Evolutionary conservation across 2,797 vertebrate species (phyloP).

Genomic region (Nasua narica): DNA sequence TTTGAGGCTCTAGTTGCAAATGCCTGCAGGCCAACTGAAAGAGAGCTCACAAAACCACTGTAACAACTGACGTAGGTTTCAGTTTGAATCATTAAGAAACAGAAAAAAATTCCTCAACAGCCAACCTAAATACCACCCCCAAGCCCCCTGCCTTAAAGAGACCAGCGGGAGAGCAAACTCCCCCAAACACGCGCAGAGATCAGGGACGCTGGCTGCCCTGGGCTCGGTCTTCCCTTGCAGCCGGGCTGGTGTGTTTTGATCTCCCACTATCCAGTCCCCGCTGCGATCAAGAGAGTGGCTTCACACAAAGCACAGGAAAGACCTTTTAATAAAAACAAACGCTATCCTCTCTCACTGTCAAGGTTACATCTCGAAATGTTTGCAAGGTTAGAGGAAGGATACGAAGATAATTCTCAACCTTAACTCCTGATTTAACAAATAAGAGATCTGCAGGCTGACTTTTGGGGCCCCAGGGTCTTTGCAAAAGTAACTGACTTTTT

Average conservation of each 20-base stretch:
- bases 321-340: slow-evolving; percentile 77
- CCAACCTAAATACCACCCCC: not conserved
- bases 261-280: slow-evolving; percentile 64
- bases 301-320: slow-evolving; percentile 71
- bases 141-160: not conserved
- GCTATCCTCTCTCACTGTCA: slow-evolving; percentile 26
- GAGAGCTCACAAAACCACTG: slow-evolving; percentile 56
- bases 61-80: slow-evolving; percentile 29
- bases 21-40: slow-evolving; percentile 46
- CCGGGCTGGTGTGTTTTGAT: slow-evolving; percentile 71
- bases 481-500: not conserved
- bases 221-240: not conserved
- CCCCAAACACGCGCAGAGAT: slow-evolving; percentile 7
- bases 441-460: slow-evolving; percentile 15
- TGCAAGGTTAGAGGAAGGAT: slow-evolving; percentile 43
- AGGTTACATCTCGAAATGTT: slow-evolving; percentile 29
- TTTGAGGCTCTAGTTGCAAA: slow-evolving; percentile 71
- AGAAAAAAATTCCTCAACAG: slow-evolving; percentile 39
- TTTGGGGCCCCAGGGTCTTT: not conserved
- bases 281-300: slow-evolving; percentile 68
- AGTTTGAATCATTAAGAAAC: slow-evolving; percentile 63
- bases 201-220: slow-evolving; percentile 51
- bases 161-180: not conserved
- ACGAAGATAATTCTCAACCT: slow-evolving; percentile 55
- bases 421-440: slow-evolving; percentile 20